Evolutionary conservation across 2,113 vertebrate genomes (phyloP).

Genomic region (Regulus satrapa): DNA sequence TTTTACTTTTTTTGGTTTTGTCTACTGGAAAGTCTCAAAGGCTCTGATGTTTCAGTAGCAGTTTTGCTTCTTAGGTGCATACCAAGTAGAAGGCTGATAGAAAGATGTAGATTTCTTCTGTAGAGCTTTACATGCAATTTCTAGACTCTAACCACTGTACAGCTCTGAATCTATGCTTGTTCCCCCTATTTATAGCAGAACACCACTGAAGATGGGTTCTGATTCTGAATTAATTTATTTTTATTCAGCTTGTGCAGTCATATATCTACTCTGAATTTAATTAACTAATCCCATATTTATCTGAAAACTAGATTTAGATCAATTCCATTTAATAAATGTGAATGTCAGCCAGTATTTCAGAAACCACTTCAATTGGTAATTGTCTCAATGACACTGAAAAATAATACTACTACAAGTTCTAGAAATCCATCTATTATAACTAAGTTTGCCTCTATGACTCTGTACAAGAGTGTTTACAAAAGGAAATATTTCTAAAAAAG

Average conservation of each 20-base stretch:
- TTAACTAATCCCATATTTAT: background rate
- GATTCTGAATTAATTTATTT: background rate
- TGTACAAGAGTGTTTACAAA: background rate
- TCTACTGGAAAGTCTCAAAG: background rate
- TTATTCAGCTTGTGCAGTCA: background rate
- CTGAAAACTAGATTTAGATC: background rate
- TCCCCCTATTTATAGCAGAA: background rate
- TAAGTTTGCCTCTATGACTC: background rate
- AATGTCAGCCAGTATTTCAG: rapidly evolving
- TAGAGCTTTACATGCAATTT: background rate
- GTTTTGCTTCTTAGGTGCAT: background rate
- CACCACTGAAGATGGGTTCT: background rate
- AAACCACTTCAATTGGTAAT: background rate
- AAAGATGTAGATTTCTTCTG: background rate
- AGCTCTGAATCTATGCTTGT: background rate
- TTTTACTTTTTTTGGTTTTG: background rate
- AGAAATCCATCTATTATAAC: background rate
- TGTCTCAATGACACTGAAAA: background rate
- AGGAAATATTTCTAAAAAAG: background rate
- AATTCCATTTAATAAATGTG: background rate
- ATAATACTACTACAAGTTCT: background rate
- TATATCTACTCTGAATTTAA: background rate
- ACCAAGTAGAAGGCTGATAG: background rate
- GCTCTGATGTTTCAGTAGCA: background rate
- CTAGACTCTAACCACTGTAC: background rate